Evolutionary conservation across 2,797 vertebrate species (phyloP), one percentile per base, ranked within the genome.

Genomic region (Mus minutoides): DNA sequence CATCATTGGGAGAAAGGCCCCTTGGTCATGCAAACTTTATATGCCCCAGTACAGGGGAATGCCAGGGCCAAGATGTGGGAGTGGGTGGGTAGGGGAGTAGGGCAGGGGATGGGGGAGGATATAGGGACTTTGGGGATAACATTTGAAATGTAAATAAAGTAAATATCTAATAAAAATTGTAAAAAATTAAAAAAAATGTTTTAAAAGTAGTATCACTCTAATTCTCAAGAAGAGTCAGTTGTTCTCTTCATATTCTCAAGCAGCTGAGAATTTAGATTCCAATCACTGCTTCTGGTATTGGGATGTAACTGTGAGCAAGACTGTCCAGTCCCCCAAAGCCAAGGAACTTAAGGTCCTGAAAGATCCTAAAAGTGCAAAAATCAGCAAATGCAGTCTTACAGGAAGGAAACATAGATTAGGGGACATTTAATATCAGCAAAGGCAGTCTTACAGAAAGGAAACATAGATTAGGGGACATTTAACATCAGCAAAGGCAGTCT

Each of bases 371-470:
- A 75, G 17, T 37, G 19, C 34, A 92, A 89, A 87, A 34, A 31
- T 34, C 58, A 60, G 62, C 1, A 86, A 73, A 14, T 92, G 34
- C 49, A 79, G 62, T 88, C 91, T 94, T 88, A 82, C n/a, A 31
- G 56, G 79, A 92, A 88, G 16, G 7, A 84, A 91, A 49, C 58
- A 43, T 1, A 76, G 31, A 69, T 22, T 52, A 88, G 46, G 24
- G 54, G 46, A 26, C 3, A 16, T 34, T 5, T 49, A n/a, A n/a
- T n/a, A 31, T 34, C 58, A 60, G 62, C 1, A 86, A 73, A 14
- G 91, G 34, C 49, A 79, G 62, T 88, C 91, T 94, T 88, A 82
- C n/a, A 31, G 56, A 83, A 92, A 88, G 16, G 7, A 84, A 91
- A 49, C 58, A 43, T 1, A 76, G 31, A 69, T 22, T 52, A 88